A percentile compares a stretch with the other conserved stretches of the same genome.
phyloP scores from a whole-genome alignment of 1,140 invertebrate genomes.

The Berghia stephanieae region DNA sequence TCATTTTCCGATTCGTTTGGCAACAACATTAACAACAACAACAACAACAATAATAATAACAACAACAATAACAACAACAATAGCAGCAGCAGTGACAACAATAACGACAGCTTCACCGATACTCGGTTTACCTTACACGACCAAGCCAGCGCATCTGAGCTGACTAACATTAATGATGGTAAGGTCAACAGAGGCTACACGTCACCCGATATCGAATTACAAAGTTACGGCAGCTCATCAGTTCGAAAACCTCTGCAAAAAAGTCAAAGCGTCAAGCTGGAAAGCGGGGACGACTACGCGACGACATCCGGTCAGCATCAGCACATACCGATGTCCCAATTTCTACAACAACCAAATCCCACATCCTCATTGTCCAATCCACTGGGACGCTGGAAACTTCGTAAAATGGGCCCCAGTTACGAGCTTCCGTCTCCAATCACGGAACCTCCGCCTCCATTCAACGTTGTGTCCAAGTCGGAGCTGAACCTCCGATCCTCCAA shows the following conservation, averaged over 20 bases:
- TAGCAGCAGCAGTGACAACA: conserved; percentile 11
- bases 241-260: too few relatives aligned
- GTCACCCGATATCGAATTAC: conserved; percentile 59
- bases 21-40: not conserved
- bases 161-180: conserved; percentile 41
- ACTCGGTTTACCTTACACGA: not conserved
- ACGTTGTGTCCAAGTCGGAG: conserved; percentile 33
- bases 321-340: conserved; percentile 5
- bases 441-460: conserved; percentile 21
- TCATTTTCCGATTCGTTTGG: not conserved
- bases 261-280: conserved; percentile 25
- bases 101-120: not conserved
- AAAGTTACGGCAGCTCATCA: conserved; percentile 40
- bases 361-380: not conserved
- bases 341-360: not conserved
- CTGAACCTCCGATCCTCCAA: conserved; percentile 21
- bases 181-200: conserved; percentile 56
- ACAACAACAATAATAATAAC: conserved; percentile 4
- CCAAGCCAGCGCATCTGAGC: conserved; percentile 30
- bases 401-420: conserved; percentile 34
- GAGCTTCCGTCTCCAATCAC: conserved; percentile 24
- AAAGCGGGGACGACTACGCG: conserved; percentile 19
- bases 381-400: conserved; percentile 26
- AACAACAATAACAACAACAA: conserved; percentile 8
- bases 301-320: conserved; percentile 26